Evolutionary conservation across 2,797 vertebrate species (phyloP), one percentile per base, ranked within the genome.

Genomic region (Gila robusta): DNA sequence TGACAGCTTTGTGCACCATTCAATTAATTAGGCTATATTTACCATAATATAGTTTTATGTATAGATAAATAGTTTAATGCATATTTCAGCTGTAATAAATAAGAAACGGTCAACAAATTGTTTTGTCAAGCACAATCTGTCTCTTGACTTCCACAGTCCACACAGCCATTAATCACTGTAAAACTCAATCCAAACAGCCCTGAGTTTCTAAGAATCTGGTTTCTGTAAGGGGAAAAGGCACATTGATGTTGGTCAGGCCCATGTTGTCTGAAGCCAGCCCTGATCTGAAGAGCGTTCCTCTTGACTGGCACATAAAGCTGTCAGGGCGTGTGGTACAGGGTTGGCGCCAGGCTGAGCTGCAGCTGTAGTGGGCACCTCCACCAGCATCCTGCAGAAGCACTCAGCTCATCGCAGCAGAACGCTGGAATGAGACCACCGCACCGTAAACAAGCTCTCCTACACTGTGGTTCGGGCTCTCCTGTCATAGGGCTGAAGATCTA

Each of bases 221-320:
- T 79, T 81, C 66, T 81, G 37, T 86, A 81, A 91, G 86, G 92
- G 87, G 92, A 92, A 89, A 89, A 85, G 82, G 82, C 91, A 88
- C 85, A 86, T 90, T 89, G 89, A 88, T 86, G 90, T 91, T 92
- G 86, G 94, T 90, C 90, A 83, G 89, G 91, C 90, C 92, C 86
- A 82, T 89, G 86, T 70, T 37, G 72, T 73, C 56, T 35, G 26
- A 64, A 86, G 81, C 81, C 87, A 88, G 79, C 56, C 4, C 62
- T 74, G 85, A 87, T 86, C 79, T 81, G 74, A 87, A 84, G 87
- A 78, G 72, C 10, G 79, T 82, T 89, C 72, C 77, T 87, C 71
- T 81, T 82, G 89, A 88, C 82, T 84, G 87, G 85, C 85, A 56
- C 83, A 87, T 91, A 89, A 91, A 91, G 89, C 90, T 88, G 87